Base-by-base conservation (phyloP, 2,888 invertebrate species). In the Elaeidobius kamerunicus region DNA sequence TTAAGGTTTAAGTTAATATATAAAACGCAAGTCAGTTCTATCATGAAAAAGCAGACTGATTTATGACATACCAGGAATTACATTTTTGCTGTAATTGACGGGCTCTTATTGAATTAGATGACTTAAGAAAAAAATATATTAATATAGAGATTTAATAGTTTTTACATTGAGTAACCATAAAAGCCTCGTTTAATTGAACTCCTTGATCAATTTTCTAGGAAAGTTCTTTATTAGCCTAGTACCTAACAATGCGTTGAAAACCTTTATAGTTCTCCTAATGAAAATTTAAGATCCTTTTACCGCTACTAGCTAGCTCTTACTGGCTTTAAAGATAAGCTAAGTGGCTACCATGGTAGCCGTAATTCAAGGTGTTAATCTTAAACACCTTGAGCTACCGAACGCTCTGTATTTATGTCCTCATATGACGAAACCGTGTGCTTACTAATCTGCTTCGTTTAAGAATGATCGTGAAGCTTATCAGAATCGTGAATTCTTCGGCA, bases 401-500 rank as follows among this genome's bases (percentile, higher is more conserved):
- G 19, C 44, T 36, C 44, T 18, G 48, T 48, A 52, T 56, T 56
- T 56, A 56, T 49, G 48, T 44, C 34, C 52, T 45, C 41, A 40
- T 49, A 49, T 48, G 52, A 51, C 35, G 47, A 43, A 39, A 36
- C 49, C 44, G 45, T 44, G 48, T 49, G 52, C 42, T 43, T 45
- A 47, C 47, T 52, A 47, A 52, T 56, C 45, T 44, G 34, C 40
- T 32, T 42, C 44, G 43, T 32, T 46, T 34, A 23, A 42, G 42
- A 51, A 43, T 40, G 40, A 45, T 46, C 40, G 20, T 42, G 38
- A 30, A 47, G n/a, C 44, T 48, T 49, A 49, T 44, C 49, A 16
- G 30, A 44, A 34, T 50, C 51, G 65, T 65, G 65, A 68, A 69
- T 67, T 66, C 62, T 61, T 61, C 52, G 45, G 53, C 47, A 52